Base-by-base conservation (phyloP, 2,113 vertebrate species). In the Cyrtonyx montezumae region DNA sequence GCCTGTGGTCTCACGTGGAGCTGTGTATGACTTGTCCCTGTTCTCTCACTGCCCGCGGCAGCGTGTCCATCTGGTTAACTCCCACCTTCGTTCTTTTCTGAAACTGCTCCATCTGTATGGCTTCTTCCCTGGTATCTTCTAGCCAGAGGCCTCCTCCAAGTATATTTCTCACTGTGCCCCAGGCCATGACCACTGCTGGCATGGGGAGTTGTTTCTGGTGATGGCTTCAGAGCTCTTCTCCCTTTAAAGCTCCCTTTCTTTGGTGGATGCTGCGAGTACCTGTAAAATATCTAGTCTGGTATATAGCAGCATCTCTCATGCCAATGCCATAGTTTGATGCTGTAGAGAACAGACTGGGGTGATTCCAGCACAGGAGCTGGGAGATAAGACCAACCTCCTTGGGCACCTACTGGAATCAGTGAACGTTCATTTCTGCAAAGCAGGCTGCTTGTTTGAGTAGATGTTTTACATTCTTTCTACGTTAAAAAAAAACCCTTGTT, bases 301-400 rank as follows among this genome's bases (percentile, higher is more conserved):
- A 21, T 53, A 12, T 17, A 34, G 61, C 21, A 20, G 30, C 28
- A 42, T 19, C n/a, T 22, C 22, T 26, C 17, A 11, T 10, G 28
- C 8, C 59, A 40, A 26, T 1, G 5, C 4, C 6, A 12, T 4
- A 1, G 3, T 85, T 79, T 32, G 59, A 21, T 2, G 1, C 15
- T 45, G 12, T 13, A 26, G 63, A 63, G 16, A 40, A 37, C 26
- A 30, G 71, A 55, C 22, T 58, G 45, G 42, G 26, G 8, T 42
- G 63, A 59, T 34, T 69, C 8, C 5, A 2, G 3, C 1, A 4
- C 7, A 23, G 19, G 22, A 90, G 6, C 28, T 43, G 49, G 26
- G 34, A 85, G 53, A 34, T 3, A 7, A 9, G 13, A 76, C 22
- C 42, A 32, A 2, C 21, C 13, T 79, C 23, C 9, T 1, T 68